Percentiles rank a stretch among this genome's conserved stretches.
These are phyloP conservation scores for Molossus alvarezi DNA, from an alignment of 2,797 vertebrate species.

Conservation along the genomic window DNA sequence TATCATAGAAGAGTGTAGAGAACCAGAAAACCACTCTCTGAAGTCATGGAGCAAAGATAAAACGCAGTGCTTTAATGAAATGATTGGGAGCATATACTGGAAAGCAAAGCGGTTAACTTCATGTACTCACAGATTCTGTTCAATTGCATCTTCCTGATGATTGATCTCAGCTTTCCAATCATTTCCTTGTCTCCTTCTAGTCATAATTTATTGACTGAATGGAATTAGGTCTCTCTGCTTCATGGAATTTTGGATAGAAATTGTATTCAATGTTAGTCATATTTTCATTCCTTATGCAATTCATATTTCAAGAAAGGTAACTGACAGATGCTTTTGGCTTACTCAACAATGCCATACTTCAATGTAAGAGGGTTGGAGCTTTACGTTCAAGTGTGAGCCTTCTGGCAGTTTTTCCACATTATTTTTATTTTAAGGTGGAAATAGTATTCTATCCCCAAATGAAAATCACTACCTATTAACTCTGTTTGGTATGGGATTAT, in stretches of 20 bases:
- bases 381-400: conserved; percentile 28
- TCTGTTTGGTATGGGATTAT: neutral
- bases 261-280: conserved; percentile 69
- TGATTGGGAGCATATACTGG: neutral
- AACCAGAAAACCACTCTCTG: conserved; percentile 40
- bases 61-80: conserved; percentile 43
- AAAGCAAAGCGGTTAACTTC: conserved; percentile 55
- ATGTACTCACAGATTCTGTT: conserved; percentile 65
- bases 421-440: conserved; percentile 14
- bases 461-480: neutral
- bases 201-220: conserved; percentile 46
- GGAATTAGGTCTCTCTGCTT: conserved; percentile 11
- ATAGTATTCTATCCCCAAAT: neutral
- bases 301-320: conserved; percentile 76
- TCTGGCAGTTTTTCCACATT: conserved; percentile 47
- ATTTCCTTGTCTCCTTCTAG: conserved; percentile 40
- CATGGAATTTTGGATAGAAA: conserved; percentile 61
- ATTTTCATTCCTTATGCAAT: conserved; percentile 61
- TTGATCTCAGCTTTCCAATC: conserved; percentile 55
- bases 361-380: conserved; percentile 61
- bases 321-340: conserved; percentile 64
- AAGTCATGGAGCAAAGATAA: conserved; percentile 1
- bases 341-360: conserved; percentile 58
- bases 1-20: neutral
- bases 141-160: conserved; percentile 19